Conservation (phyloP, 2,113 vertebrate species). For the Ellobius talpinus region DNA sequence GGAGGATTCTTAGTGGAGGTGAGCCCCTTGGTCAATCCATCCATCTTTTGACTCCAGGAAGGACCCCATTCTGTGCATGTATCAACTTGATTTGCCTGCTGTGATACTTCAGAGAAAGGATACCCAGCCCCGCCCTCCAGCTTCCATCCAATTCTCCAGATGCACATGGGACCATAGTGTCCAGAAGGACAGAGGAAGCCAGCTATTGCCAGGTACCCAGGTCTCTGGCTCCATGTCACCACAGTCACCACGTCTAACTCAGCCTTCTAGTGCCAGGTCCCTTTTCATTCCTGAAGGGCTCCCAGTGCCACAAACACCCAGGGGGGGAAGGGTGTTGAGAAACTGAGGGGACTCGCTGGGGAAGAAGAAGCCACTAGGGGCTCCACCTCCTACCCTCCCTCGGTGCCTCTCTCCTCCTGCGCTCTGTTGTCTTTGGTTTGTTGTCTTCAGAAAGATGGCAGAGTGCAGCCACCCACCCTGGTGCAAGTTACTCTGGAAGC, state of each 20-base stretch:
- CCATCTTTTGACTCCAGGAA: neutral
- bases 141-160: neutral
- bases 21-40: neutral
- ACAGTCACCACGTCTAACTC: too few relatives aligned
- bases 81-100: neutral
- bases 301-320: neutral
- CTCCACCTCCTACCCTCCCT: neutral
- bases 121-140: neutral
- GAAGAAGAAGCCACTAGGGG: neutral
- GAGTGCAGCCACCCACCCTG: too few relatives aligned
- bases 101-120: neutral
- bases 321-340: neutral
- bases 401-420: neutral
- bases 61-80: neutral
- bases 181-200: neutral
- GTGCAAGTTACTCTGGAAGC: neutral
- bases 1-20: neutral
- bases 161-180: accelerated
- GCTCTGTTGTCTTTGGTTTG: neutral
- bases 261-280: neutral
- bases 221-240: neutral
- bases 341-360: too few relatives aligned
- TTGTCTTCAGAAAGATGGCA: neutral
- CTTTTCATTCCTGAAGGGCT: neutral
- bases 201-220: neutral